Evolutionary conservation across 64 coral and sea anemone species (phyloP).

Genomic region (Stichodactyla helianthus): DNA sequence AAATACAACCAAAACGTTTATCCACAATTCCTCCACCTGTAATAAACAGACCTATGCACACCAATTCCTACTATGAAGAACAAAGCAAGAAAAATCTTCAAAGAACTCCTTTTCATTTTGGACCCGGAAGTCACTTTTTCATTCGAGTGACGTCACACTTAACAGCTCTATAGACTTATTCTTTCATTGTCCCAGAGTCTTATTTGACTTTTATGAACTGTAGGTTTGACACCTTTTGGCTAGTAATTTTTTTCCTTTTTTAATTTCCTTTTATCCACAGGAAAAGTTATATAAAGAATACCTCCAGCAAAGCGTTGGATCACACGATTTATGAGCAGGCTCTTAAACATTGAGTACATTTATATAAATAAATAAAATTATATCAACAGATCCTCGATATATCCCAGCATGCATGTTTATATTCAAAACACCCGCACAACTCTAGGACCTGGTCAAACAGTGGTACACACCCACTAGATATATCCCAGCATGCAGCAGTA

Average conservation of each 20-base stretch:
- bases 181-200: too few relatives aligned
- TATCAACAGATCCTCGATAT: not conserved
- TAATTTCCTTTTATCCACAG: conserved; percentile 18
- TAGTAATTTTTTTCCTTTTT: not conserved
- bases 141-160: too few relatives aligned
- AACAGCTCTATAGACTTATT: too few relatives aligned
- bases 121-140: too few relatives aligned
- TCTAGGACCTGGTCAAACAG: not conserved
- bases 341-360: not conserved
- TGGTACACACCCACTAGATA: not conserved
- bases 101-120: too few relatives aligned
- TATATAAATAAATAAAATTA: not conserved
- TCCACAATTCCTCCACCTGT: too few relatives aligned
- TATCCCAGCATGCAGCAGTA: not conserved
- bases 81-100: too few relatives aligned
- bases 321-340: conserved; percentile 74
- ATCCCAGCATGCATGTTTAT: not conserved
- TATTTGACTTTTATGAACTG: not conserved
- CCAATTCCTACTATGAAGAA: too few relatives aligned
- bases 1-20: too few relatives aligned
- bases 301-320: conserved; percentile 87
- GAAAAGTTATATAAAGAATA: conserved; percentile 96
- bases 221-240: not conserved
- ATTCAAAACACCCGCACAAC: not conserved
- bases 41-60: too few relatives aligned